Evolutionary conservation across 2,797 vertebrate species (phyloP).

Genomic region (Lerista edwardsae): DNA sequence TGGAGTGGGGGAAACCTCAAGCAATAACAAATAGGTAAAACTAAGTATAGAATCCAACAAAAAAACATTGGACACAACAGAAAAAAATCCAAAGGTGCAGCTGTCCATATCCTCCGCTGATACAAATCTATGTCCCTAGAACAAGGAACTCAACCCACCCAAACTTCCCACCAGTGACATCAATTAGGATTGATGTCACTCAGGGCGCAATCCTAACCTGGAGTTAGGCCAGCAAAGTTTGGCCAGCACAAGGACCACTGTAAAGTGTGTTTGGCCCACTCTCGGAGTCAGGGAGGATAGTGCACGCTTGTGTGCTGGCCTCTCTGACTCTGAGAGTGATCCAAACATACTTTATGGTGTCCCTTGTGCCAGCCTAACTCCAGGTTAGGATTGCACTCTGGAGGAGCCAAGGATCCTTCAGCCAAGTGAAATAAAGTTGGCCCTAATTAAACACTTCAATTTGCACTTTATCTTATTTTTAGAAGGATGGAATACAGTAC

Average conservation of each 20-base stretch:
- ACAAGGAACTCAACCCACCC: neutral
- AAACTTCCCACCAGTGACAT: no score
- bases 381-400: no score
- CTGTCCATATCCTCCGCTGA: neutral
- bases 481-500: neutral
- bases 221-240: no score
- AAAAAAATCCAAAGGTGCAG: neutral
- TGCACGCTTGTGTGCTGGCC: no score
- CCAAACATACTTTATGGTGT: no score
- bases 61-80: neutral
- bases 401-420: neutral
- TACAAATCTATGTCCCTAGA: neutral
- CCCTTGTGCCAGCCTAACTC: no score
- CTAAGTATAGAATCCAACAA: neutral
- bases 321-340: no score
- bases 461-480: neutral
- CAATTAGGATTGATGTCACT: no score
- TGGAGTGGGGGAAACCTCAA: neutral
- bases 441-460: slow-evolving; percentile 1
- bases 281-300: no score
- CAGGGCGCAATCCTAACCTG: no score
- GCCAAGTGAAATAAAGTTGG: neutral
- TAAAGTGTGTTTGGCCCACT: no score
- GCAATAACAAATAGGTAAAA: neutral
- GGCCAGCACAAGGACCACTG: no score